phyloP scores from a whole-genome alignment of 2,797 vertebrate genomes.

The Enteromius viviparus region DNA sequence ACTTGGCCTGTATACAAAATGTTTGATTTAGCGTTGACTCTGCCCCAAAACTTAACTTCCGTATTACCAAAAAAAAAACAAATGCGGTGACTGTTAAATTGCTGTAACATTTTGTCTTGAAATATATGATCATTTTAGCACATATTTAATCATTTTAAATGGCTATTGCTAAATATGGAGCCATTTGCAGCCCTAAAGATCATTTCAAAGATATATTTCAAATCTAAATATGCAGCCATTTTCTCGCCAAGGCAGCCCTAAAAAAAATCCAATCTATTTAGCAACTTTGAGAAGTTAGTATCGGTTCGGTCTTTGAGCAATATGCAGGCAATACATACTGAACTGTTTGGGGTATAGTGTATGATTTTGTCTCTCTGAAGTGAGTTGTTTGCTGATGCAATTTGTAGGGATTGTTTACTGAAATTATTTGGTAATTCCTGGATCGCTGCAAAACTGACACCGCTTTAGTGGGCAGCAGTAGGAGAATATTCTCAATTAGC shows the following conservation, averaged over 20 bases:
- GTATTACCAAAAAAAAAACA: not conserved
- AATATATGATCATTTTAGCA: not conserved
- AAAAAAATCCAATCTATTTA: not conserved
- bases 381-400: slow-evolving; percentile 43
- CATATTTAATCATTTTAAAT: not conserved
- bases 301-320: slow-evolving; percentile 32
- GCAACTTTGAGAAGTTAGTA: slow-evolving; percentile 8
- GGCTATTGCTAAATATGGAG: not conserved
- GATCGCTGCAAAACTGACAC: slow-evolving; percentile 30
- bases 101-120: not conserved
- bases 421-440: slow-evolving; percentile 48
- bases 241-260: not conserved
- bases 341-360: slow-evolving; percentile 33
- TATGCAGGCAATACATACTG: slow-evolving; percentile 37
- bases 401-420: slow-evolving; percentile 38
- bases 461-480: slow-evolving; percentile 24
- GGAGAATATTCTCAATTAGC: slow-evolving; percentile 40
- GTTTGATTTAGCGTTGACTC: not conserved
- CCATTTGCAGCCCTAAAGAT: not conserved
- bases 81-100: not conserved
- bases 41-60: not conserved
- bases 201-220: not conserved
- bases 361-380: slow-evolving; percentile 30
- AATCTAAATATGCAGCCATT: slow-evolving; percentile 10
- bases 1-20: not conserved